These are phyloP conservation scores for Ginglymostoma cirratum DNA, from an alignment of 2,113 vertebrate genomes.

Conservation along the genomic window DNA sequence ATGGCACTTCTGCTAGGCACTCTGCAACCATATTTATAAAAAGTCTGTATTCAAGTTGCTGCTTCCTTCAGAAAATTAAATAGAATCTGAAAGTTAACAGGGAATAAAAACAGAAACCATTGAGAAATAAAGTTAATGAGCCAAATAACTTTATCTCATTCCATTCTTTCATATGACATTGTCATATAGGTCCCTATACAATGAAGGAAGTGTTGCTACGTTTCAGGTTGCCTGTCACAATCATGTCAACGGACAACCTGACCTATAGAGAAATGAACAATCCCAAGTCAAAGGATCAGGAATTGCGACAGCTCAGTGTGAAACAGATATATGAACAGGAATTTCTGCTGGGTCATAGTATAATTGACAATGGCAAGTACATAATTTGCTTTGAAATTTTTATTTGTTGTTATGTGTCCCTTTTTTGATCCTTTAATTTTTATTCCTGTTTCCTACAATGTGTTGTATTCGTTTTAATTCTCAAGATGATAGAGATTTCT, in stretches of 20 bases:
- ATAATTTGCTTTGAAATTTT: not conserved
- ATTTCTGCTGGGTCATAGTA: conserved; percentile 40
- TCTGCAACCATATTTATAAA: not conserved
- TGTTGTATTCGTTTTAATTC: not conserved
- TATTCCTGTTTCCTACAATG: not conserved
- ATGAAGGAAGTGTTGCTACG: conserved; percentile 37
- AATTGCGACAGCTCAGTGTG: conserved; percentile 34
- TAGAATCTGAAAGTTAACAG: not conserved
- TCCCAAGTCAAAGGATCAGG: conserved; percentile 10
- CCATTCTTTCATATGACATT: not conserved
- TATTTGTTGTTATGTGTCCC: not conserved
- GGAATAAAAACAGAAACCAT: not conserved
- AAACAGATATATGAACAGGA: conserved; percentile 39
- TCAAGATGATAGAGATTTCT: not conserved
- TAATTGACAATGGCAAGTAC: conserved; percentile 39
- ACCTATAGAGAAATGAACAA: conserved; percentile 38
- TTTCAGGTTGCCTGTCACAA: conserved; percentile 37
- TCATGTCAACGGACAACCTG: not conserved
- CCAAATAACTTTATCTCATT: not conserved
- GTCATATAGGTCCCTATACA: not conserved
- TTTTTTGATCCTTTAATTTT: not conserved
- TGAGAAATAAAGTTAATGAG: not conserved
- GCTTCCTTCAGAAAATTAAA: not conserved
- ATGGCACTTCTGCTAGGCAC: not conserved
- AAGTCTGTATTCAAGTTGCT: not conserved